Conservation (phyloP, 1,140 invertebrate species). For the Schlechtendalia chinensis region DNA sequence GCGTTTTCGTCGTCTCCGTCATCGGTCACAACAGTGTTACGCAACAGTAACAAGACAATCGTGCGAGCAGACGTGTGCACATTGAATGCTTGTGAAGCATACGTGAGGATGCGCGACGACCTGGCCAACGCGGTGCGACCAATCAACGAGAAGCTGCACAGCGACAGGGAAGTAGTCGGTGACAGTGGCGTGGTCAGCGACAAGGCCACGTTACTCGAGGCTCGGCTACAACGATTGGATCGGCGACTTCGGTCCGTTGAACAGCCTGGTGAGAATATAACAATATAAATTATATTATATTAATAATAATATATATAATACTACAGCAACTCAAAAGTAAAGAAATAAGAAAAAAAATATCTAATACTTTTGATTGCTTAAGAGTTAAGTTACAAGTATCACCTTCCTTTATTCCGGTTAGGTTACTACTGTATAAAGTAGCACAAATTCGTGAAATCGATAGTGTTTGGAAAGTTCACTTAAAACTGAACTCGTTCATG, state of each 20-base stretch:
- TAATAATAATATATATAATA: too few relatives aligned
- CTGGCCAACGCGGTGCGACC: constrained; percentile 33
- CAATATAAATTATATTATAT: too few relatives aligned
- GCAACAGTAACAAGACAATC: not conserved
- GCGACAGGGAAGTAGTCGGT: not conserved
- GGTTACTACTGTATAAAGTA: too few relatives aligned
- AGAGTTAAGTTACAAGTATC: too few relatives aligned
- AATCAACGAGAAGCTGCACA: constrained; percentile 31
- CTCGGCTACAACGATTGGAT: constrained; percentile 59
- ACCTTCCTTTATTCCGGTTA: too few relatives aligned
- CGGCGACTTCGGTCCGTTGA: constrained; percentile 69
- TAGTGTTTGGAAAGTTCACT: too few relatives aligned
- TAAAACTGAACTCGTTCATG: too few relatives aligned
- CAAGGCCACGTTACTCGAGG: constrained; percentile 2
- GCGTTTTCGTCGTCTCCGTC: not conserved
- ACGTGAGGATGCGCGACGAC: constrained; percentile 51
- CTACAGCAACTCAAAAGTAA: too few relatives aligned
- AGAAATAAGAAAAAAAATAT: too few relatives aligned
- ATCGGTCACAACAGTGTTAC: not conserved
- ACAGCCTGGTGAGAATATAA: constrained; percentile 62
- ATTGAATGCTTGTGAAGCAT: constrained; percentile 51
- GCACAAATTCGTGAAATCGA: too few relatives aligned
- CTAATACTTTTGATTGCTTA: too few relatives aligned
- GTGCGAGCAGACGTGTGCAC: constrained; percentile 46
- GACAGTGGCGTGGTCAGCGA: not conserved